These are phyloP conservation scores for Caiman crocodilus DNA, from an alignment of 2,797 vertebrate genomes.

Conservation along the genomic window DNA sequence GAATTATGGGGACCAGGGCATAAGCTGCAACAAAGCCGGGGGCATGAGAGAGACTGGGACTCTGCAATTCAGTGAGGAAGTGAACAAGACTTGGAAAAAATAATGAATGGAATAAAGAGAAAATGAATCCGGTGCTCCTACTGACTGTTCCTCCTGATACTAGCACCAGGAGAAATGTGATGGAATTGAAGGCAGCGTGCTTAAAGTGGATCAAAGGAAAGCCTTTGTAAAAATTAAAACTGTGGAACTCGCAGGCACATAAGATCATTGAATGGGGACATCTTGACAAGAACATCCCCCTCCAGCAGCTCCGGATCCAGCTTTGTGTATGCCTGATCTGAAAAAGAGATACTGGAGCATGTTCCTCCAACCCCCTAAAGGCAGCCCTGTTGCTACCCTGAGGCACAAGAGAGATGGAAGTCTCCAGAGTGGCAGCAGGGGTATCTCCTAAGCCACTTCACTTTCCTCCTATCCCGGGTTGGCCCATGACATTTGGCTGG, in stretches of 20 bases:
- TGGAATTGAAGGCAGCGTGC: not conserved
- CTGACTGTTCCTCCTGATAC: not conserved
- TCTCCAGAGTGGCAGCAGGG: no score
- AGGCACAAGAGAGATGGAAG: no score
- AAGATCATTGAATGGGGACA: not conserved
- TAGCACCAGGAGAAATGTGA: accelerated
- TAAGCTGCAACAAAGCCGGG: not conserved
- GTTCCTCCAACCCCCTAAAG: no score
- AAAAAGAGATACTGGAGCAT: no score
- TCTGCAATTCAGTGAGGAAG: not conserved
- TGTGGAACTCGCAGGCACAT: not conserved
- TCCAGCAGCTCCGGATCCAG: no score
- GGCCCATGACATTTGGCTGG: no score
- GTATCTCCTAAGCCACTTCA: not conserved
- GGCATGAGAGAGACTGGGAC: not conserved
- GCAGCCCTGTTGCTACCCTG: no score
- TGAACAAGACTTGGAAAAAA: not conserved
- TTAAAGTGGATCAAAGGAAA: not conserved
- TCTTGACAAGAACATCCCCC: no score
- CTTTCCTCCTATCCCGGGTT: no score
- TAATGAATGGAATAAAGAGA: not conserved
- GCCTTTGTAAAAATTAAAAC: not conserved
- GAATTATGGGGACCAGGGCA: not conserved
- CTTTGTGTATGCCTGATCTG: no score
- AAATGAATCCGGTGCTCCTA: not conserved